Evolutionary conservation across 2,797 vertebrate species (phyloP).

Genomic region (Psittacula echo): DNA sequence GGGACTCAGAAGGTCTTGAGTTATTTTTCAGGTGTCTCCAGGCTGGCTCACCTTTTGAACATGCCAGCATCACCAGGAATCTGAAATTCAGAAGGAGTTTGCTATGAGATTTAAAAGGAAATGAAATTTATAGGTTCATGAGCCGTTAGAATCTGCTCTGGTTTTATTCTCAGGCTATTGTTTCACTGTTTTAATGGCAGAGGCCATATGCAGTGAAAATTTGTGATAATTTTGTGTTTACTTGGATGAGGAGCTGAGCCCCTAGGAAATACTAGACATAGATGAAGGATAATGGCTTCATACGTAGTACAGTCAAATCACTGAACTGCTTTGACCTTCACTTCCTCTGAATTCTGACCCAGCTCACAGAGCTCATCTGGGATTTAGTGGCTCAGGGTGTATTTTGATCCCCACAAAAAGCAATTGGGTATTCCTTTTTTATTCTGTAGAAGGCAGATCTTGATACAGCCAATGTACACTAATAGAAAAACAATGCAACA

Average conservation of each 20-base stretch:
- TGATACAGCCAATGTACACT: not conserved
- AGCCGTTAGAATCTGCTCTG: not conserved
- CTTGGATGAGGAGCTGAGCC: not conserved
- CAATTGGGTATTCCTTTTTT: not conserved
- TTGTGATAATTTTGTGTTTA: not conserved
- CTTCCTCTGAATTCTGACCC: not conserved
- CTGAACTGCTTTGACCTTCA: not conserved
- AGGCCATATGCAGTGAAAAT: not conserved
- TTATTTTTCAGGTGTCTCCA: not conserved
- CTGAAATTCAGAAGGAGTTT: not conserved
- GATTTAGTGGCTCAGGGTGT: not conserved
- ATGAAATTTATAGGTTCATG: not conserved
- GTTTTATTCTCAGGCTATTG: not conserved
- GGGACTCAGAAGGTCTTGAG: not conserved
- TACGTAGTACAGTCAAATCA: not conserved
- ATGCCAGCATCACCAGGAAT: not conserved
- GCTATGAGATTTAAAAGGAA: not conserved
- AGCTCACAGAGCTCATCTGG: not conserved
- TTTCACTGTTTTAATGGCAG: not conserved
- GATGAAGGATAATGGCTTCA: not conserved
- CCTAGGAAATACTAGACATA: not conserved
- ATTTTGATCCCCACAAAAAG: not conserved
- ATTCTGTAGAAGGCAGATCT: not conserved
- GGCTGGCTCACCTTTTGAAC: not conserved
- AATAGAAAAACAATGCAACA: not conserved